Percentiles rank a stretch among this genome's conserved stretches.
Conservation (phyloP, 2,888 invertebrate genomes). For the Cataglyphis rosenhaueri region DNA sequence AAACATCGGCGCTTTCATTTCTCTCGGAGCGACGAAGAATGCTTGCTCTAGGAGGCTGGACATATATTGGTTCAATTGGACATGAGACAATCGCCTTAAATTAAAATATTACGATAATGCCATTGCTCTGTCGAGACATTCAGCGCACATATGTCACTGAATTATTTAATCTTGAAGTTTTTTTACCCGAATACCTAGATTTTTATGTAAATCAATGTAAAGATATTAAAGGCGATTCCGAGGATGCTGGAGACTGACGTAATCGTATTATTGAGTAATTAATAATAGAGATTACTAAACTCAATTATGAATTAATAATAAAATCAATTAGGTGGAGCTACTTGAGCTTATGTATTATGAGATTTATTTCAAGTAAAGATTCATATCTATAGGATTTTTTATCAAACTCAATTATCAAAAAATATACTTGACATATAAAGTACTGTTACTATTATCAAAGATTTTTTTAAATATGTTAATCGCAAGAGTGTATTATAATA, state of each 20-base stretch:
- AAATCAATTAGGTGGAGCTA: no score
- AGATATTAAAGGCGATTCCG: background rate
- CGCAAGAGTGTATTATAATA: background rate
- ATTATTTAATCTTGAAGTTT: background rate
- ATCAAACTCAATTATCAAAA: background rate
- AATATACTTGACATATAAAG: background rate
- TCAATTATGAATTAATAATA: background rate
- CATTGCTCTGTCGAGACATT: background rate
- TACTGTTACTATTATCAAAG: background rate
- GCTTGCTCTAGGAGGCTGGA: slow-evolving; percentile 11
- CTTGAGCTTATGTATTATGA: background rate
- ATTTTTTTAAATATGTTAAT: background rate
- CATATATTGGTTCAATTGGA: slow-evolving; percentile 3
- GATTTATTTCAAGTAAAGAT: background rate
- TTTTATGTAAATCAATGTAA: background rate
- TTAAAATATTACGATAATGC: slow-evolving; percentile 1
- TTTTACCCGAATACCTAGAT: background rate
- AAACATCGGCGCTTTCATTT: slow-evolving; percentile 50
- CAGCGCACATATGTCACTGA: background rate
- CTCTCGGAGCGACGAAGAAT: slow-evolving; percentile 25
- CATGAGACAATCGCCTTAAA: background rate
- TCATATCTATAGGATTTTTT: background rate
- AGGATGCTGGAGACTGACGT: background rate
- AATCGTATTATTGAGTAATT: background rate
- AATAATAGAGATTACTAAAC: background rate